These are phyloP conservation scores for rabbit (Oryctolagus cuniculus) DNA, from an alignment of 2,113 vertebrate species.

Conservation along the genomic window DNA sequence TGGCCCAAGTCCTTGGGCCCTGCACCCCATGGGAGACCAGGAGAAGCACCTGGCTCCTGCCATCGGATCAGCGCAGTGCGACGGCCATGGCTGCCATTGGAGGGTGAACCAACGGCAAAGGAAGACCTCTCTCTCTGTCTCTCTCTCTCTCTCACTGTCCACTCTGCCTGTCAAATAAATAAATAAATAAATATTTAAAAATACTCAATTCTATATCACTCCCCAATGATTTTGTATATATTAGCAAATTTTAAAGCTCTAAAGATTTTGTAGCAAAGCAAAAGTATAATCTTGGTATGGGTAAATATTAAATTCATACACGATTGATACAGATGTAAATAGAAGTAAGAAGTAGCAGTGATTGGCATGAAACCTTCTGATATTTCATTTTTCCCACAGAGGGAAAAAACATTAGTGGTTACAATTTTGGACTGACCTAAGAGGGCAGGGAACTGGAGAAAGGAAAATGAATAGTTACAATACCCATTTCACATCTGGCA, in stretches of 20 bases:
- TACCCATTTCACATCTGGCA: background rate
- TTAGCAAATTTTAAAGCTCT: background rate
- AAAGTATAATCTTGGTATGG: background rate
- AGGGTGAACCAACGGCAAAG: no score
- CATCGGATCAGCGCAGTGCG: no score
- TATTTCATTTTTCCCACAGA: background rate
- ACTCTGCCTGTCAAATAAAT: no score
- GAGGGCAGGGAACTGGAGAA: background rate
- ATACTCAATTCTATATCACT: background rate
- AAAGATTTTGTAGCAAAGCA: background rate
- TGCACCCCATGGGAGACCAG: no score
- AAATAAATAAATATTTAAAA: no score
- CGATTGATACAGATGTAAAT: background rate
- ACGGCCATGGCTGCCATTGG: no score
- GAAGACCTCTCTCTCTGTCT: no score
- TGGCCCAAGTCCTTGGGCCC: no score
- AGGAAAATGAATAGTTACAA: background rate
- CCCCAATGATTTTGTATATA: background rate
- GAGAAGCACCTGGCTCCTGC: no score
- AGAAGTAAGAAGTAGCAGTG: background rate
- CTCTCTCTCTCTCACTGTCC: no score
- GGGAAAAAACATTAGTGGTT: background rate
- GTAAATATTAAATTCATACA: background rate
- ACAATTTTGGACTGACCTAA: background rate
- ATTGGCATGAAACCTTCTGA: background rate